Conservation (phyloP, 2,797 vertebrate genomes). For the Typhlichthys subterraneus region DNA sequence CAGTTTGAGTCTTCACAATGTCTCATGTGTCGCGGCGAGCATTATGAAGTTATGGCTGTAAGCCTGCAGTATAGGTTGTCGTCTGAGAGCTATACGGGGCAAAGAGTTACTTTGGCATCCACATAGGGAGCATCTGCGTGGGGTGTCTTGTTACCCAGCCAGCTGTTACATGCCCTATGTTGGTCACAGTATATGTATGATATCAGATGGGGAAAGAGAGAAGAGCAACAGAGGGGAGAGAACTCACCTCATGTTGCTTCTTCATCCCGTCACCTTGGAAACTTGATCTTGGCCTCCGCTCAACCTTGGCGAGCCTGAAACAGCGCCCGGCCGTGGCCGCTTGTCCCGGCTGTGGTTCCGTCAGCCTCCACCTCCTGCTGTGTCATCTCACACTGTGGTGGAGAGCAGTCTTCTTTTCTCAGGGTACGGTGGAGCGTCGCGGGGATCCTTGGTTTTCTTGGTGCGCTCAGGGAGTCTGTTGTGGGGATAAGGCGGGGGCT, state of each 20-base stretch:
- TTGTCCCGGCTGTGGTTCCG: conserved; percentile 43
- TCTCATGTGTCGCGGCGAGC: conserved; percentile 25
- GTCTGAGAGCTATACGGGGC: conserved; percentile 18
- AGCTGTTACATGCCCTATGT: conserved; percentile 58
- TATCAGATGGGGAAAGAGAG: conserved; percentile 12
- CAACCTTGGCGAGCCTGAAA: conserved; percentile 60
- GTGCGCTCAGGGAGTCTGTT: conserved; percentile 44
- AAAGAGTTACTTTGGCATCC: conserved; percentile 5
- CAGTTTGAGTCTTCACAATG: conserved; percentile 31
- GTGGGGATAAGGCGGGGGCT: conserved; percentile 79
- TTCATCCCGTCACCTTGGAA: conserved; percentile 66
- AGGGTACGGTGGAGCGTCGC: conserved; percentile 73
- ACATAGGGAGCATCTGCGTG: conserved; percentile 58
- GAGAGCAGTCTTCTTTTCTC: conserved; percentile 78
- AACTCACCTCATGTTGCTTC: conserved; percentile 67
- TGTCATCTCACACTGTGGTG: conserved; percentile 77
- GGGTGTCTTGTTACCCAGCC: conserved; percentile 63
- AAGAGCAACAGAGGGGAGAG: neutral
- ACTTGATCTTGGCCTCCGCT: conserved; percentile 66
- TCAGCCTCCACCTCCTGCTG: conserved; percentile 54
- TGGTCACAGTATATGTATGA: conserved; percentile 31
- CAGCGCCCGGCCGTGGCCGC: conserved; percentile 53
- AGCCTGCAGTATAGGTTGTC: conserved; percentile 27
- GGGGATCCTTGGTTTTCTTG: conserved; percentile 64
- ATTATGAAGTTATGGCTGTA: conserved; percentile 53